A percentile compares a stretch with the other conserved stretches of the same genome.
Evolutionary conservation across 1,140 invertebrate genomes (phyloP).

Genomic region (Druon quercuslanigerum): DNA sequence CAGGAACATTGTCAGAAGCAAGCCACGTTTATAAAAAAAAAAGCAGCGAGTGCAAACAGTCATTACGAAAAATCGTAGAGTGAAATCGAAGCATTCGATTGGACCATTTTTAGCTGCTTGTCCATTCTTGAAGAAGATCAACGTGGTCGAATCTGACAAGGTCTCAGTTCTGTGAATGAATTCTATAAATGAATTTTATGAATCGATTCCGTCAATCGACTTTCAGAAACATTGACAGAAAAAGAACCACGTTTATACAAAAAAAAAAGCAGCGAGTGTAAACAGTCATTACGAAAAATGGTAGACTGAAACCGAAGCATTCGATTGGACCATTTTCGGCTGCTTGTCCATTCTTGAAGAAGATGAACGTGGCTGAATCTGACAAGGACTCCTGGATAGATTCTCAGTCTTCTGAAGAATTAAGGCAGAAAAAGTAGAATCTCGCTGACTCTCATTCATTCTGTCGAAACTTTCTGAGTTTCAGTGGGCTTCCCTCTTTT

Average conservation of each 20-base stretch:
- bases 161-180: not conserved
- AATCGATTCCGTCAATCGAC: not conserved
- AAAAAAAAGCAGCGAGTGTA: too few species aligned
- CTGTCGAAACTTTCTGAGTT: not conserved
- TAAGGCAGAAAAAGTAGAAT: constrained; percentile 8
- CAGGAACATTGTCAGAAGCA: not conserved
- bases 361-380: not conserved
- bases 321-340: too few species aligned
- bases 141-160: not conserved
- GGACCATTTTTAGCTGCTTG: not conserved
- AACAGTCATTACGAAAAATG: too few species aligned
- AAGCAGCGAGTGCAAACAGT: too few species aligned
- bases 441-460: not conserved
- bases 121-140: not conserved
- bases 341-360: not conserved
- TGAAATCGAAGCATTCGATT: too few species aligned
- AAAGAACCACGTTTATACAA: not conserved
- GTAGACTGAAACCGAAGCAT: too few species aligned
- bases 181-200: not conserved
- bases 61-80: too few species aligned
- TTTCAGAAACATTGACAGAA: not conserved
- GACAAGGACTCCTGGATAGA: not conserved
- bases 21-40: too few species aligned
- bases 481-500: not conserved
- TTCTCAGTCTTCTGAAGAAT: not conserved